Evolutionary conservation across 1,140 invertebrate species (phyloP).

Genomic region (Caerostris extrusa): DNA sequence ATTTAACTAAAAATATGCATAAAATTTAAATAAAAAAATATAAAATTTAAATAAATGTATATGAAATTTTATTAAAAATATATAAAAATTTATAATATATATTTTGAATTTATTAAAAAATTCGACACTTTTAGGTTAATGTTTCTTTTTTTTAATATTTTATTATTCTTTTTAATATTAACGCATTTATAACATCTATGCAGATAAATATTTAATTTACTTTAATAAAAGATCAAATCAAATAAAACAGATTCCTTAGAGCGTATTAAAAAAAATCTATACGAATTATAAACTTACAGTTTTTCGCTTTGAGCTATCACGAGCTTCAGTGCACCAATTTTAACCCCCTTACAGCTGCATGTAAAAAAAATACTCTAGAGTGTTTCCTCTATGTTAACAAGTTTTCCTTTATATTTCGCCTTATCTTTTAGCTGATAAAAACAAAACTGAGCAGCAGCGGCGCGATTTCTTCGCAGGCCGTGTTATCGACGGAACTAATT

Average conservation of each 20-base stretch:
- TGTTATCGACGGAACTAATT: conserved; percentile 22
- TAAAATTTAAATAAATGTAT: too few relatives aligned
- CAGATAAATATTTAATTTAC: too few relatives aligned
- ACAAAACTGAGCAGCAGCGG: not conserved
- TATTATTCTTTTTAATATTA: too few relatives aligned
- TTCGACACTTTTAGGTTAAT: too few relatives aligned
- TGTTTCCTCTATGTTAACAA: not conserved
- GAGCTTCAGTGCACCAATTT: not conserved
- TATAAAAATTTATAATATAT: too few relatives aligned
- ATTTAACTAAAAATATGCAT: too few relatives aligned
- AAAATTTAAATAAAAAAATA: too few relatives aligned
- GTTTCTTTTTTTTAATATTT: too few relatives aligned
- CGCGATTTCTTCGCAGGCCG: not conserved
- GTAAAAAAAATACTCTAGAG: not conserved
- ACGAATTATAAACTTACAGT: not conserved
- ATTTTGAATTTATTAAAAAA: too few relatives aligned
- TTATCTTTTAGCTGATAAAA: not conserved
- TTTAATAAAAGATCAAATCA: too few relatives aligned
- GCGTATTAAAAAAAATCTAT: not conserved
- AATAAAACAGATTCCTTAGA: not conserved
- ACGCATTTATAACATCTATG: too few relatives aligned
- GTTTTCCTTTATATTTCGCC: not conserved
- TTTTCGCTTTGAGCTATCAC: not conserved
- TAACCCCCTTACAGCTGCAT: not conserved
- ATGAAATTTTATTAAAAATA: too few relatives aligned